phyloP scores from a whole-genome alignment of 1,140 invertebrate genomes.

The Antheraea pernyi region DNA sequence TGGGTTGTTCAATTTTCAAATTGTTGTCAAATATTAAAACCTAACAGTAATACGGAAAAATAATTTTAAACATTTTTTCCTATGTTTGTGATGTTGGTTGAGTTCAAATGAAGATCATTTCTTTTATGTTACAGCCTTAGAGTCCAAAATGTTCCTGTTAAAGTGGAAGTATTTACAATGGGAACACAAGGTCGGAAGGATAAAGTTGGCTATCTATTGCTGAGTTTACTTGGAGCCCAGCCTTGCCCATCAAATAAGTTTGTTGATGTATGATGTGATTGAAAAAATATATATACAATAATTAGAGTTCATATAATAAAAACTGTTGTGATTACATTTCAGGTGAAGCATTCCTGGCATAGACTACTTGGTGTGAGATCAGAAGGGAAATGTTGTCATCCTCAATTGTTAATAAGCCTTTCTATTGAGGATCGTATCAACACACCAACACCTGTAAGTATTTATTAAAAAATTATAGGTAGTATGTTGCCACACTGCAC shows the following conservation, averaged over 20 bases:
- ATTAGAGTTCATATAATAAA: neutral
- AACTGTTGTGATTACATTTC: slow-evolving; percentile 24
- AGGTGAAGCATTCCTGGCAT: slow-evolving; percentile 68
- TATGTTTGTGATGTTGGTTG: neutral
- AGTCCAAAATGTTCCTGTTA: slow-evolving; percentile 69
- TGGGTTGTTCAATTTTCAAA: no score
- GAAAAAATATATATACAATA: neutral
- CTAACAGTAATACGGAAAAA: no score
- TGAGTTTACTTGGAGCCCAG: slow-evolving; percentile 66
- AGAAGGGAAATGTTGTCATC: slow-evolving; percentile 70
- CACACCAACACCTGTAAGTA: slow-evolving; percentile 57
- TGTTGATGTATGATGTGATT: slow-evolving; percentile 48
- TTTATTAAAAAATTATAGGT: no score
- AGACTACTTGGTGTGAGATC: slow-evolving; percentile 63
- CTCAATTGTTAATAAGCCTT: slow-evolving; percentile 62
- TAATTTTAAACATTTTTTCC: no score
- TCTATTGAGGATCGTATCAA: slow-evolving; percentile 63
- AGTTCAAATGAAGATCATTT: neutral
- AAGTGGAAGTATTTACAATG: slow-evolving; percentile 62
- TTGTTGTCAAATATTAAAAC: no score
- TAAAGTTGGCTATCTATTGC: slow-evolving; percentile 64
- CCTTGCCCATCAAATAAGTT: slow-evolving; percentile 67
- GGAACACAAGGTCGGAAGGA: slow-evolving; percentile 59
- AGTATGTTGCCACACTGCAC: no score
- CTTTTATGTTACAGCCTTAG: slow-evolving; percentile 46